Evolutionary conservation across 2,888 invertebrate genomes (phyloP), one percentile per base, ranked within the genome.

Genomic region (Cyclophora punctaria): DNA sequence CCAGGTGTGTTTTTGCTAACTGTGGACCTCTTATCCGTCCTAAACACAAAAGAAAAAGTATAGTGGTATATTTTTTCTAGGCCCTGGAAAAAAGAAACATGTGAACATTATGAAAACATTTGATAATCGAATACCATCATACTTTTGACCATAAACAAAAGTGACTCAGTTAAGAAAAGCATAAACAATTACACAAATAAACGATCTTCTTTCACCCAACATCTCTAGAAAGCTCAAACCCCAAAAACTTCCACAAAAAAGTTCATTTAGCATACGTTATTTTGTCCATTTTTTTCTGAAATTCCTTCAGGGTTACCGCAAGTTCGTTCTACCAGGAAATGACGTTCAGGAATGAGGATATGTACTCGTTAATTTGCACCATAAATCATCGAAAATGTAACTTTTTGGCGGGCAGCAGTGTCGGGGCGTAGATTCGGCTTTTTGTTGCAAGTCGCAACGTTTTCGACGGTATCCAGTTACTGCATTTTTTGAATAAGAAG

Each of bases 351-450:
- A 88, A 88, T 88, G 88, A 86, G 87, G 88, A 87, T 87, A 84
- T 81, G 76, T 83, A 82, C 87, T 85, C 83, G 87, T 87, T 88
- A 88, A 88, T 88, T 87, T 87, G 84, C 80, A 73, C 74, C 88
- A 88, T 88, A 88, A 88, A 88, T 88, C 88, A 88, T 86, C 85
- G 81, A 75, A 76, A 83, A 84, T 80, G 85, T 81, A 71, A 63
- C 73, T 79, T 81, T 80, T 73, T 75, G 77, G 75, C 73, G 33
- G 20, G 4, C 5, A 34, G 34, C 20, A 34, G 33, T 70, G 75
- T 67, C 67, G 68, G 66, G 64, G 68, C 73, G 71, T 64, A 67
- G 75, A 76, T 73, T 67, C 69, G 69, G 59, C 77, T 84, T 85
- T 83, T 83, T 83, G 83, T 72, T 67, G 73, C 57, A 51, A 50